phyloP scores from a whole-genome alignment of 2,113 vertebrate genomes.

The Prolemur simus region DNA sequence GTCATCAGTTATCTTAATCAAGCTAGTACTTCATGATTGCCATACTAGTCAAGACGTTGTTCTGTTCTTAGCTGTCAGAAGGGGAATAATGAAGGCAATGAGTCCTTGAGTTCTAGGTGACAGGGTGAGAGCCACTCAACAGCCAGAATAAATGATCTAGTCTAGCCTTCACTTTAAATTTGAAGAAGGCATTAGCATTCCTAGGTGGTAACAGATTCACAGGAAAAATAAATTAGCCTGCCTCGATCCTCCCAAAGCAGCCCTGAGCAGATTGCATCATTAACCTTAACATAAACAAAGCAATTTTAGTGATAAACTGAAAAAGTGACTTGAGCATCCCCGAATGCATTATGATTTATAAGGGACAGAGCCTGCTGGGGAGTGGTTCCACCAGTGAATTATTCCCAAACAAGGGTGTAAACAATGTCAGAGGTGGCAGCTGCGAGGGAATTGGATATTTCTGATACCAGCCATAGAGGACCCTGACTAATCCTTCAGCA shows the following conservation, averaged over 20 bases:
- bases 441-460: not conserved
- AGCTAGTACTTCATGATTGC: not conserved
- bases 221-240: slow-evolving; percentile 46
- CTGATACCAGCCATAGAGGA: not conserved
- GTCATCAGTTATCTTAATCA: not conserved
- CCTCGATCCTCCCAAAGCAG: slow-evolving; percentile 10
- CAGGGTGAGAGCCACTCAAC: not conserved
- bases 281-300: slow-evolving; percentile 49
- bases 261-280: slow-evolving; percentile 11
- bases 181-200: slow-evolving; percentile 58
- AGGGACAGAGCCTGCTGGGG: not conserved
- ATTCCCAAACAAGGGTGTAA: not conserved
- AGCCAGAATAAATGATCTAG: not conserved
- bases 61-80: slow-evolving; percentile 33
- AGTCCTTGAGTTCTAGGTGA: not conserved
- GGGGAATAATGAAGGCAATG: not conserved
- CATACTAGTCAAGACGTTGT: not conserved
- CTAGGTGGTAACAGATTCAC: not conserved
- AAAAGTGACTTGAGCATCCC: slow-evolving; percentile 9
- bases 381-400: not conserved
- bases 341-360: not conserved
- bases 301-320: not conserved
- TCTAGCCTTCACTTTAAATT: slow-evolving; percentile 12
- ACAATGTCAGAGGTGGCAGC: not conserved
- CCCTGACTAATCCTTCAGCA: not conserved